Base-by-base conservation (phyloP, 1,140 invertebrate species). In the Euura saliciscinereae region DNA sequence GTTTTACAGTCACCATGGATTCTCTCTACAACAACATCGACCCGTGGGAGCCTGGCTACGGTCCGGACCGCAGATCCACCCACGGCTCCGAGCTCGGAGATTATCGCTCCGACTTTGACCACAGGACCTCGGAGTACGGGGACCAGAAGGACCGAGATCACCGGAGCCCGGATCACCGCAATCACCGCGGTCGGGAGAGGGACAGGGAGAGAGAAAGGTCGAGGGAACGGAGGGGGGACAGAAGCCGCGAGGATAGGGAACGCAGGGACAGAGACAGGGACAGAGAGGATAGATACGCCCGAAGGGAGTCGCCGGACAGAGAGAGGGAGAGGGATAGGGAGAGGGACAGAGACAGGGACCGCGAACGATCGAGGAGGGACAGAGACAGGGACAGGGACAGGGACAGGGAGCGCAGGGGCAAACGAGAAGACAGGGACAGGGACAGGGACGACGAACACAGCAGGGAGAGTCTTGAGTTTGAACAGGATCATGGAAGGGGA, bases 41-140 rank as follows among this genome's bases (percentile, higher is more conserved):
- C 65, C 86, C 85, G 0, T 87, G 86, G 85, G 85, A 87, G 44
- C 84, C 85, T 65, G 85, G 86, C 42, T 87, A 83, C 44, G 85
- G 80, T 2, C 86, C 86, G 3, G 85, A 86, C 43, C 74, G 82
- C 4, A 75, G 84, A 43, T 74, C 74, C 11, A 79, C 82, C 28
- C 82, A 76, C 73, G 71, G 71, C 66, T 78, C 80, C 3, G 82
- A 83, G 10, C 8, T 8, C 10, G 70, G 73, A n/a, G 84, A 86
- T 7, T 85, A 85, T 42, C 79, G 83, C n/a, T 78, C 71, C 66
- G 82, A 85, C 5, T 86, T 83, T 75, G 81, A 65, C 71, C 87
- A 79, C 65, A 78, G 84, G 69, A 87, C 84, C 3, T 85, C 83
- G 4, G 86, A 86, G 5, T 86, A 85, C n/a, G 73, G 8, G 13